Percentiles rank a stretch among this genome's conserved stretches.
Evolutionary conservation across 1,140 invertebrate genomes (phyloP).

Genomic region (Monomorium pharaonis): DNA sequence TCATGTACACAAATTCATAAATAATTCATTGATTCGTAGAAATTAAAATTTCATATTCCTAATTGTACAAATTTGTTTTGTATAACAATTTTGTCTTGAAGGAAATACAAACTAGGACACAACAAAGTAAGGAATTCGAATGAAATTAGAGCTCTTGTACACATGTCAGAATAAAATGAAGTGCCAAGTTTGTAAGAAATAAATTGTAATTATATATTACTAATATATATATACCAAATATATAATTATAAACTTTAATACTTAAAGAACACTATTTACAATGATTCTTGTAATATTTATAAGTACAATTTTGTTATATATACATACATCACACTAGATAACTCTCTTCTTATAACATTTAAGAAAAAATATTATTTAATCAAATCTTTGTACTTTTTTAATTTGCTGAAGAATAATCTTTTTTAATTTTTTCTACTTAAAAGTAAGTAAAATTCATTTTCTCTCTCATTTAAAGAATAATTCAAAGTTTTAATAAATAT

Average conservation of each 20-base stretch:
- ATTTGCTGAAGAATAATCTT: background rate
- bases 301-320: slow-evolving; percentile 19
- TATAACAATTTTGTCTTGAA: slow-evolving; percentile 32
- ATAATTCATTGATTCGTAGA: slow-evolving; percentile 34
- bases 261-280: slow-evolving; percentile 17
- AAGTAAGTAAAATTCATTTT: background rate
- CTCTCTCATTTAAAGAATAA: background rate
- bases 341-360: background rate
- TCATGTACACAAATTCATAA: background rate
- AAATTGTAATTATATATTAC: slow-evolving; percentile 38
- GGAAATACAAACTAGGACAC: background rate
- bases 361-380: slow-evolving; percentile 22
- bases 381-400: background rate
- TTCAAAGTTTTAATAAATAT: background rate
- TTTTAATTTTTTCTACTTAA: background rate
- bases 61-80: slow-evolving; percentile 56
- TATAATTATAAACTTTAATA: slow-evolving; percentile 49
- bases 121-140: slow-evolving; percentile 13
- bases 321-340: slow-evolving; percentile 5
- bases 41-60: slow-evolving; percentile 32
- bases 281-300: background rate
- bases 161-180: slow-evolving; percentile 26
- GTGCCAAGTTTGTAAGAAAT: slow-evolving; percentile 37
- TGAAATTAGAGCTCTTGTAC: slow-evolving; percentile 35
- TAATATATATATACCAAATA: slow-evolving; percentile 23